phyloP scores from a whole-genome alignment of 2,888 invertebrate species.

The Crocallis elinguaria region DNA sequence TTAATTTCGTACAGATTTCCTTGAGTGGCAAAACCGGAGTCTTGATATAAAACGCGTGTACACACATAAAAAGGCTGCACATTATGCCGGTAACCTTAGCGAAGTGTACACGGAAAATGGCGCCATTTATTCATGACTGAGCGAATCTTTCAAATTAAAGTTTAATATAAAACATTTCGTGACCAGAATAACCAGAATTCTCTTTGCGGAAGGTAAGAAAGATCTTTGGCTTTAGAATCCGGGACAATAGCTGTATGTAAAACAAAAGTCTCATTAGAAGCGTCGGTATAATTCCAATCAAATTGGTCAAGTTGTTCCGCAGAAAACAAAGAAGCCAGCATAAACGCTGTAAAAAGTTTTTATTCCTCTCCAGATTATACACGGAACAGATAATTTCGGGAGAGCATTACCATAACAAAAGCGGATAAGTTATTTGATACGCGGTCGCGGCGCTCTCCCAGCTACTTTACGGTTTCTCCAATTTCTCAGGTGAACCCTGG shows the following conservation, averaged over 20 bases:
- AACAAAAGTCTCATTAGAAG: constrained; percentile 30
- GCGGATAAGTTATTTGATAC: constrained; percentile 77
- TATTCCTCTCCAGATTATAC: constrained; percentile 66
- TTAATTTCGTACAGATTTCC: constrained; percentile 64
- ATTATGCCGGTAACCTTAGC: constrained; percentile 35
- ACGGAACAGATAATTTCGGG: constrained; percentile 68
- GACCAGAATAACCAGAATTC: constrained; percentile 21
- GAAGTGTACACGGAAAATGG: constrained; percentile 29
- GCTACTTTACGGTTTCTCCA: constrained; percentile 56
- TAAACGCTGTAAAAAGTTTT: constrained; percentile 48
- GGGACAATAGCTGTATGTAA: constrained; percentile 11
- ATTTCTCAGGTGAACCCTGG: constrained; percentile 64
- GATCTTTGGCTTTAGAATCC: constrained; percentile 18
- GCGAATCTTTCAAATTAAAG: constrained; percentile 36
- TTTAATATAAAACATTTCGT: constrained; percentile 37
- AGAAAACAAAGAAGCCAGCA: constrained; percentile 38
- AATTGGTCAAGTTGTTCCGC: constrained; percentile 29
- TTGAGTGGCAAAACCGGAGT: constrained; percentile 39
- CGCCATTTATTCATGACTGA: constrained; percentile 35
- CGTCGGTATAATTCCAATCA: constrained; percentile 30
- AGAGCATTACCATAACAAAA: constrained; percentile 79
- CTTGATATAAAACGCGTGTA: constrained; percentile 34
- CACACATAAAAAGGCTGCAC: constrained; percentile 33
- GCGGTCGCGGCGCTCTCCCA: constrained; percentile 45
- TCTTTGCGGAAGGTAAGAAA: constrained; percentile 26